phyloP scores from a whole-genome alignment of 2,888 invertebrate genomes.

The Marasmarcha lunaedactyla region DNA sequence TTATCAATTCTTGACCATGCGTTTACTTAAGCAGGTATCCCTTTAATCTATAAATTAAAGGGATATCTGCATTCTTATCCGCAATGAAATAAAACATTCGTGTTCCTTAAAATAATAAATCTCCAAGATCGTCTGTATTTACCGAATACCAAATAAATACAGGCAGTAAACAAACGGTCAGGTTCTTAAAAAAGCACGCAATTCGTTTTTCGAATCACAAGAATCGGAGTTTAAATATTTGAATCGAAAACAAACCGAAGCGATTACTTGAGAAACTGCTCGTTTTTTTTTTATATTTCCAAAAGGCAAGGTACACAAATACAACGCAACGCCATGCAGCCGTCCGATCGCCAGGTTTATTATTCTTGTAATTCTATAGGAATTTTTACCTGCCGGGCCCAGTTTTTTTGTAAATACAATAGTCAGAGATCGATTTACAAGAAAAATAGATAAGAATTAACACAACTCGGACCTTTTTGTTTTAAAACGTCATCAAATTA shows the following conservation, averaged over 20 bases:
- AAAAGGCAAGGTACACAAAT: slow-evolving; percentile 1
- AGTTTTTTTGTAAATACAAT: background rate
- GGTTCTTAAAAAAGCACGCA: background rate
- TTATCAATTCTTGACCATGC: background rate
- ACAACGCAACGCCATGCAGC: background rate
- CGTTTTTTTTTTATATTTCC: slow-evolving; percentile 9
- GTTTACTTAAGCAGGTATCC: no score
- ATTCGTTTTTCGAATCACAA: slow-evolving; percentile 1
- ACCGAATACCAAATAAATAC: slow-evolving; percentile 1
- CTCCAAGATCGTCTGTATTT: background rate
- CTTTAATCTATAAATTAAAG: no score
- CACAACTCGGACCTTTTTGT: background rate
- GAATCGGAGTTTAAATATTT: slow-evolving; percentile 4
- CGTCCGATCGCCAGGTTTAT: slow-evolving; percentile 2
- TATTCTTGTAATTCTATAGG: slow-evolving; percentile 9
- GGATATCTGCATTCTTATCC: no score
- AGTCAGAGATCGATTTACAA: background rate
- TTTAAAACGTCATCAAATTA: background rate
- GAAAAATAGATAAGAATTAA: background rate
- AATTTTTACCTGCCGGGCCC: slow-evolving; percentile 7
- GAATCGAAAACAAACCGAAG: slow-evolving; percentile 3
- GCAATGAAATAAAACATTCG: no score
- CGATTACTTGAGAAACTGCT: background rate
- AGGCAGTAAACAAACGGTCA: no score
- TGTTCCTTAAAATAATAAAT: background rate